phyloP scores from a whole-genome alignment of 2,888 invertebrate genomes.

The Acleris literana region DNA sequence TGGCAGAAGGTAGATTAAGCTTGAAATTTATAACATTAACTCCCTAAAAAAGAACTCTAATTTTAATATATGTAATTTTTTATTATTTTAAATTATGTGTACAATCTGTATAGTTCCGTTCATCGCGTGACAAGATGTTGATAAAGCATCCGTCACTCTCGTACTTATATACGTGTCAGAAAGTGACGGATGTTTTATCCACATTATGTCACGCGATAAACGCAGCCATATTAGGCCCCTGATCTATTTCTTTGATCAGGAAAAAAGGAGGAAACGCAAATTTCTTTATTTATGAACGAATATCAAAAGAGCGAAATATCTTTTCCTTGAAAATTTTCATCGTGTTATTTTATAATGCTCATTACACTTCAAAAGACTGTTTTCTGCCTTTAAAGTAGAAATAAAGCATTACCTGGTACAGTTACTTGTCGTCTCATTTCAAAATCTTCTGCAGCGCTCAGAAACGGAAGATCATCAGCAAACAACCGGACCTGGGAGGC shows the following conservation, averaged over 20 bases:
- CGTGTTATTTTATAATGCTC: not conserved
- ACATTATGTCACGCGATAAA: no score
- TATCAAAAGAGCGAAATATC: not conserved
- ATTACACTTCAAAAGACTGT: not conserved
- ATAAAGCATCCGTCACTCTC: no score
- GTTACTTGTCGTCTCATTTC: conserved; percentile 71
- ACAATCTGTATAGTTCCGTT: no score
- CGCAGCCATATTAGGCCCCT: no score
- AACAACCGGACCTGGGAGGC: conserved; percentile 59
- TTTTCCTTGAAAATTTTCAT: not conserved
- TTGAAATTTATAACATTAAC: no score
- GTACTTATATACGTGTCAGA: no score
- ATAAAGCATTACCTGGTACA: conserved; percentile 62
- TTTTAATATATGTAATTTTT: no score
- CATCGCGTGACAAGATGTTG: no score
- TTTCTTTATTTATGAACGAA: not conserved
- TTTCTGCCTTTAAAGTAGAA: not conserved
- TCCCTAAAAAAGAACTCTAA: no score
- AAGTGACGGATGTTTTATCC: no score
- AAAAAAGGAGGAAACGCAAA: not conserved
- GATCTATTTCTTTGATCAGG: not conserved
- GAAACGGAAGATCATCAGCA: conserved; percentile 63
- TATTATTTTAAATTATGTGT: no score
- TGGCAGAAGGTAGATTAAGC: no score
- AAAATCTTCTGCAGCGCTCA: conserved; percentile 50